Percentiles rank a stretch among this genome's conserved stretches.
Conservation (phyloP, 2,888 invertebrate genomes). For the Agriotes lineatus region DNA sequence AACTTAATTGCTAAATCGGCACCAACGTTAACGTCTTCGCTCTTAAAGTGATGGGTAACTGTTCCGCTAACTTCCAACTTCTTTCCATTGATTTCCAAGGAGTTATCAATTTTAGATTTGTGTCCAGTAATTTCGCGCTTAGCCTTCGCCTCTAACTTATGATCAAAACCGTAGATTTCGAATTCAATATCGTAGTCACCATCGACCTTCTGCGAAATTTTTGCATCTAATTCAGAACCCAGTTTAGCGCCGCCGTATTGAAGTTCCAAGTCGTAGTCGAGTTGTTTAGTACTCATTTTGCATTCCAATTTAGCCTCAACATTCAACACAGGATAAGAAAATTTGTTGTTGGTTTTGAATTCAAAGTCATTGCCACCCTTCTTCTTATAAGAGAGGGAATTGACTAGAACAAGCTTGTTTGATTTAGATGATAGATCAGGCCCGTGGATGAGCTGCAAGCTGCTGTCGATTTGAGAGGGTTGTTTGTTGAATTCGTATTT, state of each 20-base stretch:
- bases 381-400: conserved; percentile 53
- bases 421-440: conserved; percentile 71
- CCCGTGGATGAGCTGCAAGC: conserved; percentile 71
- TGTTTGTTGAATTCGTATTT: conserved; percentile 66
- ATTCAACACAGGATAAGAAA: conserved; percentile 70
- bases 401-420: conserved; percentile 68
- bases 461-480: conserved; percentile 48
- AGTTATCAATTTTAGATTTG: conserved; percentile 74
- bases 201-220: conserved; percentile 62
- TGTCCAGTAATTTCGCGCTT: conserved; percentile 71
- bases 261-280: conserved; percentile 71
- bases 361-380: conserved; percentile 65
- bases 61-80: conserved; percentile 74
- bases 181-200: conserved; percentile 73
- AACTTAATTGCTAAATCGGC: conserved; percentile 71
- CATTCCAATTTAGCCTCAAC: conserved; percentile 70
- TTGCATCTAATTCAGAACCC: conserved; percentile 66
- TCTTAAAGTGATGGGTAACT: conserved; percentile 69
- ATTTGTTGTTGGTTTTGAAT: conserved; percentile 69
- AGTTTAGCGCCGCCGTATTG: conserved; percentile 72
- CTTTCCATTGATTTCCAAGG: conserved; percentile 71
- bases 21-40: conserved; percentile 71
- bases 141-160: conserved; percentile 69
- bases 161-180: conserved; percentile 68
- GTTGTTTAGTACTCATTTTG: conserved; percentile 70